phyloP scores from a whole-genome alignment of 1,140 invertebrate genomes.

The Subanguina moxae region DNA sequence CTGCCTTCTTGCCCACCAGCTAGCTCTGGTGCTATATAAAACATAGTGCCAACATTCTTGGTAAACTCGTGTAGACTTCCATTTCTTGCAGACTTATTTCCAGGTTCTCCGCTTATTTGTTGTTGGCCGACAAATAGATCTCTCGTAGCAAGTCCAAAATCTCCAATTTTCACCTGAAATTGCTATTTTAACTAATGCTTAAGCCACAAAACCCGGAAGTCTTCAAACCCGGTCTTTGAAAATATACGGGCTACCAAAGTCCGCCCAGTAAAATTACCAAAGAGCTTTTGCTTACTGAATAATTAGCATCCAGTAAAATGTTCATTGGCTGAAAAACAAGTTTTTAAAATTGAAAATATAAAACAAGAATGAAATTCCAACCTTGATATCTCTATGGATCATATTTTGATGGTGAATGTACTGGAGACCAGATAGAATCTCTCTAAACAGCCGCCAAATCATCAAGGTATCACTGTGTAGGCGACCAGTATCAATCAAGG shows the following conservation, averaged over 20 bases:
- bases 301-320: slow-evolving; percentile 87
- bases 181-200: slow-evolving; percentile 78
- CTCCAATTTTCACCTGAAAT: slow-evolving; percentile 75
- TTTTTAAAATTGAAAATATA: no score
- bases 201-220: no score
- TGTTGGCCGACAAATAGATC: slow-evolving; percentile 64
- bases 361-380: no score
- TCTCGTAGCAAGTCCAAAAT: slow-evolving; percentile 87
- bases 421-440: slow-evolving; percentile 76
- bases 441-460: slow-evolving; percentile 84
- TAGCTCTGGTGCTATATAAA: slow-evolving; percentile 87
- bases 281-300: slow-evolving; percentile 70
- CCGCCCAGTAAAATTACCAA: no score
- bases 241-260: no score
- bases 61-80: slow-evolving; percentile 61
- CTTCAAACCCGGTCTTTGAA: no score
- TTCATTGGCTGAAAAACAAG: no score
- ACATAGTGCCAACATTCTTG: slow-evolving; percentile 80
- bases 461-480: slow-evolving; percentile 74
- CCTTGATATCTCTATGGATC: slow-evolving; percentile 66
- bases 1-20: slow-evolving; percentile 63
- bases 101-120: slow-evolving; percentile 62
- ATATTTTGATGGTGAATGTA: slow-evolving; percentile 80
- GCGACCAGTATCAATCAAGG: slow-evolving; percentile 72
- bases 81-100: slow-evolving; percentile 1